Evolutionary conservation across 2,888 invertebrate genomes (phyloP).

Genomic region (Tenthredo notha): DNA sequence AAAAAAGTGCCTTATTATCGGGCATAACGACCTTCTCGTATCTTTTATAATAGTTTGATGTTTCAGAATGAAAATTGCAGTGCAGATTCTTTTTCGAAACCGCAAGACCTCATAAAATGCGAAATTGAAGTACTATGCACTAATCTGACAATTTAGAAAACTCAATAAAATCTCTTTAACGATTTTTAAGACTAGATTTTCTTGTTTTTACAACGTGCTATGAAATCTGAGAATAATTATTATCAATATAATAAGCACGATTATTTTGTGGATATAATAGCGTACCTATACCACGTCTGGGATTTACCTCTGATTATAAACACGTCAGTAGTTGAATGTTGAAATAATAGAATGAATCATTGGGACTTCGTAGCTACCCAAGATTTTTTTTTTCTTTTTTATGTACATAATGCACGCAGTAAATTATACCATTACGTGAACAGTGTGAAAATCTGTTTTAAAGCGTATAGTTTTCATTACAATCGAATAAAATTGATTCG

Average conservation of each 20-base stretch:
- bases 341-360: slow-evolving; percentile 30
- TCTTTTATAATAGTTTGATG: neutral
- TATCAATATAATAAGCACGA: slow-evolving; percentile 21
- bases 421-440: neutral
- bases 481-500: neutral
- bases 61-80: neutral
- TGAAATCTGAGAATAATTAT: neutral
- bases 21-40: neutral
- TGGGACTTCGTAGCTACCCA: slow-evolving; percentile 9
- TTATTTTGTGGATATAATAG: neutral
- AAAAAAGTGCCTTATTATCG: neutral
- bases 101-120: neutral
- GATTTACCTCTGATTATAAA: slow-evolving; percentile 32
- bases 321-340: slow-evolving; percentile 26
- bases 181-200: neutral
- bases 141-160: neutral
- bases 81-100: neutral
- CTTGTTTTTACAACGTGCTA: neutral
- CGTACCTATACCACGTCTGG: neutral
- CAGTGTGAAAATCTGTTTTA: slow-evolving; percentile 11
- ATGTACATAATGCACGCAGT: neutral
- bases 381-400: neutral
- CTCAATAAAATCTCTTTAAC: neutral
- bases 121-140: neutral
- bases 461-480: neutral